phyloP scores from a whole-genome alignment of 2,113 vertebrate species.

The Azemiops feae region DNA sequence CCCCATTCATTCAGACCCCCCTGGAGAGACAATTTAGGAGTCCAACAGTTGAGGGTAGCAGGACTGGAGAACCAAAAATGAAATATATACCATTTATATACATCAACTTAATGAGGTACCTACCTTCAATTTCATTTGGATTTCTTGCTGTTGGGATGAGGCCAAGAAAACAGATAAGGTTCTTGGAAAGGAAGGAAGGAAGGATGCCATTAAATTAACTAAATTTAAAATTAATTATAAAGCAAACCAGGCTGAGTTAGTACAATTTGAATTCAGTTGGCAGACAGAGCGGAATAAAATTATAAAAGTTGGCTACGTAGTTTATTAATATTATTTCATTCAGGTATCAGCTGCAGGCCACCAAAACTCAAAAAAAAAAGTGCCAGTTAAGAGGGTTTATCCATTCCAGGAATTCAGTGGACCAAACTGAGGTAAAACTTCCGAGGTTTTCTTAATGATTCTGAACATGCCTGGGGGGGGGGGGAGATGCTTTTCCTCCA shows the following conservation, averaged over 20 bases:
- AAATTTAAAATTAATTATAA: constrained; percentile 5
- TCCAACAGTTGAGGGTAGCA: background rate
- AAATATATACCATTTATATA: no score
- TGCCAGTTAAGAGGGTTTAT: background rate
- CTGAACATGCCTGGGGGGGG: background rate
- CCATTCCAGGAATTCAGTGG: background rate
- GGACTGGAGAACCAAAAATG: background rate
- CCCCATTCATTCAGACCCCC: background rate
- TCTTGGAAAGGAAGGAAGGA: background rate
- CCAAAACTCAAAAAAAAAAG: background rate
- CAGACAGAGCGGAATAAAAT: background rate
- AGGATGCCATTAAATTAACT: background rate
- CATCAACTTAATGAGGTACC: background rate
- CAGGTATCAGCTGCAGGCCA: background rate
- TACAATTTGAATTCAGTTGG: background rate
- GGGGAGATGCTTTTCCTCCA: background rate
- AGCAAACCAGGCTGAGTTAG: background rate
- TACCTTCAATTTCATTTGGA: background rate
- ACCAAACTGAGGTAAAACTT: background rate
- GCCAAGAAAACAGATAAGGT: constrained; percentile 1
- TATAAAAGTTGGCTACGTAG: background rate
- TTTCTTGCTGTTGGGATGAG: background rate
- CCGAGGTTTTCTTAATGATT: background rate
- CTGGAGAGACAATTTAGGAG: background rate
- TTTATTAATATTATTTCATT: background rate